Conservation (phyloP, 2,888 invertebrate genomes). For the Heliconius charithonia region DNA sequence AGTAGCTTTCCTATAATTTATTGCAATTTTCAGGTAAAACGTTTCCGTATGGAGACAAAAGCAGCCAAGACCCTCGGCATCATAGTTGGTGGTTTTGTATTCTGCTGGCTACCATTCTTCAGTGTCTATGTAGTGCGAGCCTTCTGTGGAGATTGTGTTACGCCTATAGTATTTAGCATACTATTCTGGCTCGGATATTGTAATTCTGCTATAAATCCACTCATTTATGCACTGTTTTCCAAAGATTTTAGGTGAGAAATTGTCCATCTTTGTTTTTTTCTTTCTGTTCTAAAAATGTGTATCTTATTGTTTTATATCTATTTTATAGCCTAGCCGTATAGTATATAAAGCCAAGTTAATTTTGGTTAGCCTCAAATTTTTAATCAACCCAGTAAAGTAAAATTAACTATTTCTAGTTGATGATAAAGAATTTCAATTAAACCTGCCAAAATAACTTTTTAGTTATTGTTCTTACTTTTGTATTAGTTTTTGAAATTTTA, state of each 20-base stretch:
- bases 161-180: slow-evolving; percentile 93
- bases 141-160: slow-evolving; percentile 93
- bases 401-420: background rate
- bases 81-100: slow-evolving; percentile 98
- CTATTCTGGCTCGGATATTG: slow-evolving; percentile 99
- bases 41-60: slow-evolving; percentile 97
- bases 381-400: too few species aligned
- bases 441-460: background rate
- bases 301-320: background rate
- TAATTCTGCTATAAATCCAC: slow-evolving; percentile 97
- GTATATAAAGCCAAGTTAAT: background rate
- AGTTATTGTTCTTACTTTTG: background rate
- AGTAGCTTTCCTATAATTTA: background rate
- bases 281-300: background rate
- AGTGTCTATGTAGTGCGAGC: slow-evolving; percentile 96
- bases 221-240: slow-evolving; percentile 97
- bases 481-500: too few species aligned
- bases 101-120: slow-evolving; percentile 99
- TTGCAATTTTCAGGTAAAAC: slow-evolving; percentile 86
- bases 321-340: too few species aligned
- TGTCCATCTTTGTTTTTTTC: background rate
- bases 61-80: slow-evolving; percentile 98
- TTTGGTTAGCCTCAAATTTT: background rate
- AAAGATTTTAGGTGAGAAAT: slow-evolving; percentile 89
- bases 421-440: background rate